phyloP scores from a whole-genome alignment of 2,888 invertebrate genomes.

The Euplagia quadripunctaria region DNA sequence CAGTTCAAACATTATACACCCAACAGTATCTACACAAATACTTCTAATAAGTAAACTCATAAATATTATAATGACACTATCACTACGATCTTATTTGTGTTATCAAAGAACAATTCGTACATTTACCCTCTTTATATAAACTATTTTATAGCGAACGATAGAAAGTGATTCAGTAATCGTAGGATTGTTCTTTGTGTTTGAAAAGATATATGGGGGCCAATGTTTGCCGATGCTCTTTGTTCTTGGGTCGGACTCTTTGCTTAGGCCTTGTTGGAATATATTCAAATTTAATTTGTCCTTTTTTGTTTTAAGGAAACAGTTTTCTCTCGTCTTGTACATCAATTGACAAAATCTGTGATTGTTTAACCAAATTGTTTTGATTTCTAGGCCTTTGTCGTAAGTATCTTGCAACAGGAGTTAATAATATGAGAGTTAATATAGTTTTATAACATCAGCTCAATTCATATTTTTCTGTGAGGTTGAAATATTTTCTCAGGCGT shows the following conservation, averaged over 20 bases:
- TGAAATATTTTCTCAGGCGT: too few relatives aligned
- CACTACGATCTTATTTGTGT: constrained; percentile 35
- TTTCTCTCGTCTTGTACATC: neutral
- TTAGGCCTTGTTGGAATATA: constrained; percentile 18
- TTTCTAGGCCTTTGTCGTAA: neutral
- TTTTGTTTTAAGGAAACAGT: neutral
- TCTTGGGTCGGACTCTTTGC: constrained; percentile 11
- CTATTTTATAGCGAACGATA: constrained; percentile 9
- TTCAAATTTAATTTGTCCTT: constrained; percentile 39
- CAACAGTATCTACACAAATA: neutral
- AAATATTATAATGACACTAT: constrained; percentile 39
- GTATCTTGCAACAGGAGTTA: too few relatives aligned
- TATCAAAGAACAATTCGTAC: constrained; percentile 39
- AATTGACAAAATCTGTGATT: neutral
- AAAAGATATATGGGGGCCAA: constrained; percentile 10
- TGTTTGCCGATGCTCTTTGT: constrained; percentile 19
- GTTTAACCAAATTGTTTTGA: neutral
- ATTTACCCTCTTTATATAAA: constrained; percentile 23
- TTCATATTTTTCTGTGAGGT: too few relatives aligned
- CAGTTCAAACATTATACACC: neutral
- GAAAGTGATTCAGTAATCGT: constrained; percentile 13
- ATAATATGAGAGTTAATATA: too few relatives aligned
- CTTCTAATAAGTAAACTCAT: constrained; percentile 29
- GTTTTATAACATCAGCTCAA: too few relatives aligned
- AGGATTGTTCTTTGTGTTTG: constrained; percentile 9